These are phyloP conservation scores for Blera fallax DNA, from an alignment of 2,888 invertebrate genomes.

Conservation along the genomic window DNA sequence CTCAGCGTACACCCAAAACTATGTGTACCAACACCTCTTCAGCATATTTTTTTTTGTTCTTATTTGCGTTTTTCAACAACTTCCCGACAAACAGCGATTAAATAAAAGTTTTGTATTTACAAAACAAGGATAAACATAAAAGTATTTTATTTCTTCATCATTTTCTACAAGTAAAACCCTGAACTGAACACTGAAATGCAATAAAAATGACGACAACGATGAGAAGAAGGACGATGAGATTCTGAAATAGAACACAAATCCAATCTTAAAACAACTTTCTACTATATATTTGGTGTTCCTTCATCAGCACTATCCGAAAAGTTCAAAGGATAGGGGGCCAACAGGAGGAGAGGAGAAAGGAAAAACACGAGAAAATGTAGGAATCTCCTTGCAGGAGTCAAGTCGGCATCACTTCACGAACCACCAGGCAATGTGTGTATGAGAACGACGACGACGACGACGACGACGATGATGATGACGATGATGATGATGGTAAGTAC, in stretches of 20 bases:
- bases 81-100: slow-evolving; percentile 41
- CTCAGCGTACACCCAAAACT: neutral
- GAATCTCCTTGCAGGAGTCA: slow-evolving; percentile 47
- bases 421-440: neutral
- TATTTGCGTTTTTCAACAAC: slow-evolving; percentile 13
- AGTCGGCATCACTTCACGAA: slow-evolving; percentile 47
- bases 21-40: slow-evolving; percentile 18
- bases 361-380: slow-evolving; percentile 3
- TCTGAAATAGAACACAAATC: slow-evolving; percentile 57
- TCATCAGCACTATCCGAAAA: slow-evolving; percentile 39
- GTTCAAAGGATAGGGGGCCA: neutral
- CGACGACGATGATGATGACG: neutral
- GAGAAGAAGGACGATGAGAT: slow-evolving; percentile 8
- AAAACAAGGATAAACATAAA: slow-evolving; percentile 45
- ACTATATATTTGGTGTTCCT: slow-evolving; percentile 39
- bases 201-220: slow-evolving; percentile 22
- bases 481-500: slow-evolving; percentile 36
- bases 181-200: slow-evolving; percentile 54
- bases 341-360: neutral
- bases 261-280: slow-evolving; percentile 63
- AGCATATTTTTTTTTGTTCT: neutral
- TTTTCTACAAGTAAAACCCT: slow-evolving; percentile 28
- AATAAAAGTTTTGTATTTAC: slow-evolving; percentile 55
- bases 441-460: neutral
- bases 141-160: slow-evolving; percentile 1